phyloP scores from a whole-genome alignment of 2,888 invertebrate species.

The Melinaea marsaeus region DNA sequence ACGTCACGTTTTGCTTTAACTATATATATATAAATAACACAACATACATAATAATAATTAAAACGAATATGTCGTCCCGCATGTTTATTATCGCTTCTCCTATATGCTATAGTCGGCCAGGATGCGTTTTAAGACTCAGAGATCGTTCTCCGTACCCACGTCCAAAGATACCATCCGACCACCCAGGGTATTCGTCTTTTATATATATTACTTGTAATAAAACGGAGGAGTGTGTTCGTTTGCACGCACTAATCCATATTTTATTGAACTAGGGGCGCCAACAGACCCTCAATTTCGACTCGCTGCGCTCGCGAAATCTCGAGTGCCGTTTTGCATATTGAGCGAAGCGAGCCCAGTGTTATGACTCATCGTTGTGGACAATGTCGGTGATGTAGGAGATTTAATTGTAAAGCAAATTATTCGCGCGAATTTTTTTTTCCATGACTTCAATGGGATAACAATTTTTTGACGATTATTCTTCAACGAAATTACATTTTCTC shows the following conservation, averaged over 20 bases:
- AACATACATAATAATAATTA: slow-evolving; percentile 15
- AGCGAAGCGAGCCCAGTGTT: too few species aligned
- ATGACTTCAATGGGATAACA: too few species aligned
- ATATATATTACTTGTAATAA: background rate
- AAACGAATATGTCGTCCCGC: slow-evolving; percentile 41
- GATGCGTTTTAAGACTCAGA: slow-evolving; percentile 93
- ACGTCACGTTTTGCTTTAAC: too few species aligned
- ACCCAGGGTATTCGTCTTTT: slow-evolving; percentile 59
- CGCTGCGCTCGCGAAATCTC: too few species aligned
- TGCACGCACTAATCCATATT: background rate
- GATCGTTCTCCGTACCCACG: slow-evolving; percentile 95
- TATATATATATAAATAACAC: background rate
- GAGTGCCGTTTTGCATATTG: too few species aligned
- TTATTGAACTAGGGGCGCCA: background rate
- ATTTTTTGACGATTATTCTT: too few species aligned
- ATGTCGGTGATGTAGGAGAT: too few species aligned
- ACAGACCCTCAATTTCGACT: background rate
- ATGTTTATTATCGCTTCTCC: slow-evolving; percentile 33
- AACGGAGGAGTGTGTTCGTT: background rate
- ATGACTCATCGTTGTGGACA: too few species aligned
- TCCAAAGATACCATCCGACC: slow-evolving; percentile 84
- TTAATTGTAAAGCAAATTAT: too few species aligned
- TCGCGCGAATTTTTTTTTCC: too few species aligned
- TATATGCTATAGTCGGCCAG: slow-evolving; percentile 70
- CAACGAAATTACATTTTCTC: too few species aligned